These are phyloP conservation scores for Phrynocephalus versicolor DNA, from an alignment of 2,113 vertebrate species.

Conservation along the genomic window DNA sequence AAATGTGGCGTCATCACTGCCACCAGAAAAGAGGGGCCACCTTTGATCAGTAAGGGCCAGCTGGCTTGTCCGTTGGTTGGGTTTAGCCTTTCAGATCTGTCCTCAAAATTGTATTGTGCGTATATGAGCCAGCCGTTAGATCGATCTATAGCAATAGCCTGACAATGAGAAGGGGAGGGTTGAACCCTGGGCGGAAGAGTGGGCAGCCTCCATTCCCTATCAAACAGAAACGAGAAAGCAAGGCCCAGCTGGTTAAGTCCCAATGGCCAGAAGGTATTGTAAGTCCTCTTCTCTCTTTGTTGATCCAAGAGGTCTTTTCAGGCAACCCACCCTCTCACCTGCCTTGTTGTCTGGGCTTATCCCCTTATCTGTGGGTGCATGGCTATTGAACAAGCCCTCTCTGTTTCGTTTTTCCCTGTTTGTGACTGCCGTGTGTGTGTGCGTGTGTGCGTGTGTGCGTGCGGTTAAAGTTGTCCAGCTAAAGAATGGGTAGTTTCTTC, in stretches of 20 bases:
- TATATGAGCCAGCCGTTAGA: not conserved
- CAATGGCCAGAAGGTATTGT: not conserved
- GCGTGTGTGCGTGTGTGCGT: too few species aligned
- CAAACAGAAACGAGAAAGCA: not conserved
- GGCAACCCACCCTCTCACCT: not conserved
- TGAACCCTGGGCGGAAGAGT: not conserved
- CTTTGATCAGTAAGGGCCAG: not conserved
- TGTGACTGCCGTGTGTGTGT: too few species aligned
- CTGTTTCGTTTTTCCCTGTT: not conserved
- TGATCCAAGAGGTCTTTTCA: not conserved
- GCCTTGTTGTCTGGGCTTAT: not conserved
- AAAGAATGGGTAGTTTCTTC: too few species aligned
- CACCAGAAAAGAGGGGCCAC: not conserved
- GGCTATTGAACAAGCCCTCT: not conserved
- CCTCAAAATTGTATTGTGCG: not conserved
- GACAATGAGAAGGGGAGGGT: not conserved
- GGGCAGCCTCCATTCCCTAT: not conserved
- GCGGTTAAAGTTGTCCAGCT: too few species aligned
- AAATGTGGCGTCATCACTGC: not conserved
- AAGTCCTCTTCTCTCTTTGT: not conserved
- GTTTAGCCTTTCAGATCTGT: too few species aligned
- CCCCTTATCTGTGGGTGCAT: not conserved
- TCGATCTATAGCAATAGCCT: not conserved
- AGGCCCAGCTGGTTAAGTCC: not conserved
- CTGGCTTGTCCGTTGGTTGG: not conserved